Conservation (phyloP, 2,888 invertebrate genomes). For the Clusia tigrina region DNA sequence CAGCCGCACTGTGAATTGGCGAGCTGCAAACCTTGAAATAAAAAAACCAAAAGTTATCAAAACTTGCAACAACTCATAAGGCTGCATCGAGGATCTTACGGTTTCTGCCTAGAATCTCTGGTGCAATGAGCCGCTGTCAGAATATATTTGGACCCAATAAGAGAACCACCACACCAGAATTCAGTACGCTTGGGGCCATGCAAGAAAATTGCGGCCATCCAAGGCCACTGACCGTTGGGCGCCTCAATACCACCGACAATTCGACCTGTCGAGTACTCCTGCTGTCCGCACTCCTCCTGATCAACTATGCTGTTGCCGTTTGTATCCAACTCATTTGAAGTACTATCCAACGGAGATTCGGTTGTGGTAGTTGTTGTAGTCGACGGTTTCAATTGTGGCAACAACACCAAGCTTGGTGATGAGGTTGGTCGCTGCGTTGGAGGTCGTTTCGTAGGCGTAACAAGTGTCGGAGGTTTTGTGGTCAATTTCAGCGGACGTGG, state of each 20-base stretch:
- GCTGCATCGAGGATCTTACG: constrained; percentile 69
- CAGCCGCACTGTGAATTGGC: constrained; percentile 87
- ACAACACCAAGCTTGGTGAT: constrained; percentile 51
- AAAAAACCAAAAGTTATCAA: neutral
- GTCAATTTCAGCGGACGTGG: constrained; percentile 57
- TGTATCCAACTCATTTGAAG: constrained; percentile 48
- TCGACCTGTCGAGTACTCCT: constrained; percentile 82
- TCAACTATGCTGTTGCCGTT: constrained; percentile 55
- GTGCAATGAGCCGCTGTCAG: constrained; percentile 95
- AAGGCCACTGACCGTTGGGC: constrained; percentile 89
- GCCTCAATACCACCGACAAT: constrained; percentile 91
- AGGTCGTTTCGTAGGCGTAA: constrained; percentile 56
- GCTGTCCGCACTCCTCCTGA: constrained; percentile 77
- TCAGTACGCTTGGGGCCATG: constrained; percentile 85
- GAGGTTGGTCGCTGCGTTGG: constrained; percentile 50
- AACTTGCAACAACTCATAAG: neutral
- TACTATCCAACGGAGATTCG: constrained; percentile 48
- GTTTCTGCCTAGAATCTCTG: constrained; percentile 84
- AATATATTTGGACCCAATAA: constrained; percentile 79
- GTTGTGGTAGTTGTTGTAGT: constrained; percentile 67
- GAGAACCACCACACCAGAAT: constrained; percentile 93
- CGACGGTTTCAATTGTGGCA: constrained; percentile 63
- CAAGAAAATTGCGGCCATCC: constrained; percentile 94
- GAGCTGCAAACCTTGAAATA: constrained; percentile 78
- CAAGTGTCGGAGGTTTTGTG: constrained; percentile 48